Conservation (phyloP, 1,140 invertebrate genomes). For the Drosophila eugracilis region DNA sequence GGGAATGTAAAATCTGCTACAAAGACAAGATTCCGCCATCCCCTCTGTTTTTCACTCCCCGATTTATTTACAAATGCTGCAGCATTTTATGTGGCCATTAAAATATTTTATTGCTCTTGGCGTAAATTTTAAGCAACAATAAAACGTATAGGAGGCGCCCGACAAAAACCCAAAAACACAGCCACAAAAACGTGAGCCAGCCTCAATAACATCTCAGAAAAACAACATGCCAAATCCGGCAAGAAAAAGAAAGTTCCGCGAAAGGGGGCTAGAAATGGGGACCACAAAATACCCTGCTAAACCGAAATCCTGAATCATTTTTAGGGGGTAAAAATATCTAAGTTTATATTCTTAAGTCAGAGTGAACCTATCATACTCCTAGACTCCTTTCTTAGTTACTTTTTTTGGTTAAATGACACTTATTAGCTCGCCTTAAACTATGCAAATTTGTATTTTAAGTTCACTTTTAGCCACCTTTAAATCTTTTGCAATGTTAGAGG, state of each 20-base stretch:
- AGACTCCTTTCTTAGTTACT: too few species aligned
- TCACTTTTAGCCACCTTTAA: neutral
- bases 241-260: constrained; percentile 10
- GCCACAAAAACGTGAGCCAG: constrained; percentile 45
- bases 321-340: too few species aligned
- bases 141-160: constrained; percentile 58
- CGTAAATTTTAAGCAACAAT: constrained; percentile 81
- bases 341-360: too few species aligned
- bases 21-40: constrained; percentile 27
- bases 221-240: constrained; percentile 9
- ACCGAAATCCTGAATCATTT: too few species aligned
- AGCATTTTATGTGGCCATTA: constrained; percentile 82
- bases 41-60: constrained; percentile 10
- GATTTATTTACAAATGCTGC: constrained; percentile 83
- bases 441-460: neutral
- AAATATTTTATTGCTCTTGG: constrained; percentile 82
- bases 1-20: constrained; percentile 11
- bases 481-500: neutral
- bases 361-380: too few species aligned
- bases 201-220: constrained; percentile 41
- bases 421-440: neutral
- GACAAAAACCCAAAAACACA: constrained; percentile 9
- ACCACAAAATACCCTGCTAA: neutral
- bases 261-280: neutral
- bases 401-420: too few species aligned